phyloP scores from a whole-genome alignment of 2,888 invertebrate species.

The Andrena dorsata region DNA sequence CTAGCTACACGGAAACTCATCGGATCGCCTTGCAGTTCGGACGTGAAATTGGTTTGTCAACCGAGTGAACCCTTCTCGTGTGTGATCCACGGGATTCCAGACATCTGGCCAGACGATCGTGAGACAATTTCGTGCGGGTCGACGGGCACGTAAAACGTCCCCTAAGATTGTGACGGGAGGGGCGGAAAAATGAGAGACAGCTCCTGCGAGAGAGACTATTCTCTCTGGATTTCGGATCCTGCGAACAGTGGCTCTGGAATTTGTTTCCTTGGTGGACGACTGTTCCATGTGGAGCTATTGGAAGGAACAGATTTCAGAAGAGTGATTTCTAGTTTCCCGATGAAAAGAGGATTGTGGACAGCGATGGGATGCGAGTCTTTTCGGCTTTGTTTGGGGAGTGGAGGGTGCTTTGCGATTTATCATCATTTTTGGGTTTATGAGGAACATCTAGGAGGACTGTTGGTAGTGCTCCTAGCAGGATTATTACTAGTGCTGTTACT shows the following conservation, averaged over 20 bases:
- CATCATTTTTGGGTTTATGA: too few species aligned
- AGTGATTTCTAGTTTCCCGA: not conserved
- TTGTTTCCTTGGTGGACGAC: not conserved
- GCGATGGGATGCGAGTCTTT: too few species aligned
- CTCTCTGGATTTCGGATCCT: not conserved
- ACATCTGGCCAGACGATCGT: slow-evolving; percentile 62
- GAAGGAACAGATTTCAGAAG: not conserved
- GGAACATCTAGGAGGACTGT: too few species aligned
- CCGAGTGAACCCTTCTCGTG: slow-evolving; percentile 50
- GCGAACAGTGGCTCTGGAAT: not conserved
- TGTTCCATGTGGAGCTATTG: not conserved
- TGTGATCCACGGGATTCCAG: slow-evolving; percentile 39
- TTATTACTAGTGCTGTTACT: too few species aligned
- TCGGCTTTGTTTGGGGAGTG: too few species aligned
- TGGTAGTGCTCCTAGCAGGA: too few species aligned
- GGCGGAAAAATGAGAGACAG: slow-evolving; percentile 18
- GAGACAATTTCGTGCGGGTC: slow-evolving; percentile 69
- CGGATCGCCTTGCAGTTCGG: slow-evolving; percentile 52
- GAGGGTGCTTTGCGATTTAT: too few species aligned
- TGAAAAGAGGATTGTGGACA: too few species aligned
- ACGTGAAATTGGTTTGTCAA: slow-evolving; percentile 73
- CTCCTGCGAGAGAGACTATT: not conserved
- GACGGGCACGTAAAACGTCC: slow-evolving; percentile 58
- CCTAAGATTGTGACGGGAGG: slow-evolving; percentile 9
- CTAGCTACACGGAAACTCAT: slow-evolving; percentile 32